phyloP scores from a whole-genome alignment of 2,113 vertebrate genomes.

The Perca flavescens region DNA sequence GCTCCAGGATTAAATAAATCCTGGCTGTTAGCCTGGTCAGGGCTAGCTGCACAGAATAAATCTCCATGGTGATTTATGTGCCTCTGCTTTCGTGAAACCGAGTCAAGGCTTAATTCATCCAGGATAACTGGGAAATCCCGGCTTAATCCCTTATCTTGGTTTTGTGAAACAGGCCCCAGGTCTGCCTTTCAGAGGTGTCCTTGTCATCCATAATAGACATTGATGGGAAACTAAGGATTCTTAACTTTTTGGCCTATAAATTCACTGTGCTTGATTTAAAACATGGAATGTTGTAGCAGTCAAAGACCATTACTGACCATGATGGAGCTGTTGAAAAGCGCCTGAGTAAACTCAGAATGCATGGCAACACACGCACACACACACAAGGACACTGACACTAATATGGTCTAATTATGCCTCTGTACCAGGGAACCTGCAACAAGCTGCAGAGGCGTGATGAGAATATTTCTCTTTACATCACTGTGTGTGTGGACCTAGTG shows the following conservation, averaged over 20 bases:
- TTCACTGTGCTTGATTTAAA: slow-evolving; percentile 48
- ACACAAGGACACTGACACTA: slow-evolving; percentile 52
- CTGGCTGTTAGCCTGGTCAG: no score
- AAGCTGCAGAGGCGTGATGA: slow-evolving; percentile 62
- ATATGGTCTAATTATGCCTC: slow-evolving; percentile 71
- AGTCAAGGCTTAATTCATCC: no score
- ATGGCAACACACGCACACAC: background rate
- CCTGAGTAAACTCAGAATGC: slow-evolving; percentile 44
- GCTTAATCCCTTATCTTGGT: no score
- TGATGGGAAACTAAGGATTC: slow-evolving; percentile 59
- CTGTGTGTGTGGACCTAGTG: background rate
- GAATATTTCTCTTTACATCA: slow-evolving; percentile 20
- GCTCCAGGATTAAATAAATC: no score
- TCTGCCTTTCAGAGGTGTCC: slow-evolving; percentile 46
- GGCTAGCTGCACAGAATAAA: no score
- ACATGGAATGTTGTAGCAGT: slow-evolving; percentile 27
- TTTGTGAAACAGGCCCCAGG: background rate
- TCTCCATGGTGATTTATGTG: no score
- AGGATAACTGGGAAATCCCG: no score
- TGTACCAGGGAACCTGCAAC: slow-evolving; percentile 61
- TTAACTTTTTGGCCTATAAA: slow-evolving; percentile 49
- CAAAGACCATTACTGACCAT: slow-evolving; percentile 35
- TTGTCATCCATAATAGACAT: slow-evolving; percentile 56
- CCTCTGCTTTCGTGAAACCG: no score
- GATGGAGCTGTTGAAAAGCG: slow-evolving; percentile 21